Percentiles rank a stretch among this genome's conserved stretches.
phyloP scores from a whole-genome alignment of 2,113 vertebrate species.

The Nothocercus nigrocapillus region DNA sequence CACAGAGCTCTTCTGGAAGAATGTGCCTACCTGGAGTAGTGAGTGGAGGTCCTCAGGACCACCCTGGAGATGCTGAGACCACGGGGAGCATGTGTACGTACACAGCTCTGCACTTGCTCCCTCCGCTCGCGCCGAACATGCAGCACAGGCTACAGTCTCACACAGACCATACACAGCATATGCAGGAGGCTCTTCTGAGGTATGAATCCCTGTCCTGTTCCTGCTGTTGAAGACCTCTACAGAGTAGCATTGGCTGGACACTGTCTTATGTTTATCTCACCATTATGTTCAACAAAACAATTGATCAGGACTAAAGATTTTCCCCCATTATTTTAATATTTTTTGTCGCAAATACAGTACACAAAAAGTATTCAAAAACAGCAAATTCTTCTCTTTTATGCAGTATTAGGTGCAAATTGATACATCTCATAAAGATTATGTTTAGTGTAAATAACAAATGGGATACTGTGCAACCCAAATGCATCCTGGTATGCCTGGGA shows the following conservation, averaged over 20 bases:
- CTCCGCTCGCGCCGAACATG: neutral
- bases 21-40: neutral
- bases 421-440: neutral
- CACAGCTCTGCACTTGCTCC: neutral
- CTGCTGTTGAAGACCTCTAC: neutral
- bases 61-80: neutral
- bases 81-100: neutral
- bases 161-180: fast-evolving
- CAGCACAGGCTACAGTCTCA: neutral
- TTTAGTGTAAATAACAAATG: neutral
- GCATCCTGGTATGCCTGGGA: neutral
- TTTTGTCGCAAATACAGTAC: neutral
- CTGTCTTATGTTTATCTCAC: neutral
- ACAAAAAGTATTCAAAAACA: neutral
- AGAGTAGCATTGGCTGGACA: neutral
- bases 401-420: neutral
- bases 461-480: neutral
- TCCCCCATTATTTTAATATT: neutral
- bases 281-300: neutral
- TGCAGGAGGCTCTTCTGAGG: neutral
- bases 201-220: neutral
- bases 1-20: neutral
- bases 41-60: neutral
- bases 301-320: neutral
- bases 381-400: neutral